These are phyloP conservation scores for Diorhabda carinulata DNA, from an alignment of 1,140 invertebrate genomes.

Conservation along the genomic window DNA sequence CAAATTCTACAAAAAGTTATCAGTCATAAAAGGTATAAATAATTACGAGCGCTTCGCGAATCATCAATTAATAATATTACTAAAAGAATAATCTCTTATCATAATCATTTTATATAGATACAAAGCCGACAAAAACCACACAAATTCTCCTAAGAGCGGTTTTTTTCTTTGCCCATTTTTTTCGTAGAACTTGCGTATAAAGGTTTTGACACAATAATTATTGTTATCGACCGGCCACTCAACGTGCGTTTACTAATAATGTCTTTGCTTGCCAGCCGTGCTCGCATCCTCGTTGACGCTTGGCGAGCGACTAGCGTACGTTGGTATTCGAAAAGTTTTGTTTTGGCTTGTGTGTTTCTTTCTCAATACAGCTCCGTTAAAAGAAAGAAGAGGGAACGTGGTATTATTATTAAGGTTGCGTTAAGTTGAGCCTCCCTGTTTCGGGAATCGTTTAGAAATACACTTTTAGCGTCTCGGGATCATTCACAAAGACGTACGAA, in stretches of 20 bases:
- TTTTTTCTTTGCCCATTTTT: background rate
- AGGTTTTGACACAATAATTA: too few relatives aligned
- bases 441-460: background rate
- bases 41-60: too few relatives aligned
- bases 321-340: background rate
- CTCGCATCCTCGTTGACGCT: background rate
- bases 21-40: too few relatives aligned
- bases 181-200: background rate
- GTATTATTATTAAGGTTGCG: too few relatives aligned
- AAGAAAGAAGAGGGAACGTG: too few relatives aligned
- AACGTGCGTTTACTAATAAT: too few relatives aligned
- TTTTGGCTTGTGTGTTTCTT: background rate
- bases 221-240: too few relatives aligned
- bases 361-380: too few relatives aligned
- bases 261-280: too few relatives aligned
- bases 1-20: background rate
- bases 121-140: background rate
- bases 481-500: background rate
- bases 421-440: background rate
- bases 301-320: background rate
- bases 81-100: background rate
- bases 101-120: constrained; percentile 1
- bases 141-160: background rate
- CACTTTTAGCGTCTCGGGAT: background rate
- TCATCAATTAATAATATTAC: too few relatives aligned